Evolutionary conservation across 2,113 vertebrate genomes (phyloP).

Genomic region (Phaethon lepturus): DNA sequence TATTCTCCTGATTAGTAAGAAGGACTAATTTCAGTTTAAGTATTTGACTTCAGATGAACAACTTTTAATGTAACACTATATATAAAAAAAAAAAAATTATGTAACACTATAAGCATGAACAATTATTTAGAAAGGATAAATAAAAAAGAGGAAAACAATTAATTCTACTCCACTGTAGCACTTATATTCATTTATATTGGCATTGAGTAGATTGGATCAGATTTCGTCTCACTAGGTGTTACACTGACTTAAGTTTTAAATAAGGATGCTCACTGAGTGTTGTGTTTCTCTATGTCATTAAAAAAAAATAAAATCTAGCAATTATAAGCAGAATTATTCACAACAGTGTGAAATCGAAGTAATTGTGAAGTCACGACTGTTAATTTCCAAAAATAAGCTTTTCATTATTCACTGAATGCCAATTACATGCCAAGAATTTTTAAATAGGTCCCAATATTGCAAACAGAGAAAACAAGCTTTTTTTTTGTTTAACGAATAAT

Average conservation of each 20-base stretch:
- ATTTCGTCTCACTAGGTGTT: not conserved
- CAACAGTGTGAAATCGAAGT: slow-evolving; percentile 1
- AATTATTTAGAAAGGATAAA: not conserved
- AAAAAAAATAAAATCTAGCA: not conserved
- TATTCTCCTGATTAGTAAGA: not conserved
- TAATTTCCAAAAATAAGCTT: slow-evolving; percentile 56
- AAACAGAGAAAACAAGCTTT: slow-evolving; percentile 39
- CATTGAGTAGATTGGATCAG: not conserved
- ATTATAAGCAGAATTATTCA: slow-evolving; percentile 10
- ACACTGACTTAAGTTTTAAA: not conserved
- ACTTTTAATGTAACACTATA: not conserved
- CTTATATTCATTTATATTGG: not conserved
- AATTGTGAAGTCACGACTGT: slow-evolving; percentile 38
- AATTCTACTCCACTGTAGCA: not conserved
- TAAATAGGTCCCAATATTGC: slow-evolving; percentile 44
- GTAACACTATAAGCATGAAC: not conserved
- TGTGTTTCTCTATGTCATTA: not conserved
- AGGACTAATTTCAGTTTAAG: not conserved
- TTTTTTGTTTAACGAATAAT: slow-evolving; percentile 31
- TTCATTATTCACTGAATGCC: slow-evolving; percentile 28
- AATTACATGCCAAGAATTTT: slow-evolving; percentile 48
- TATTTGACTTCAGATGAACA: not conserved
- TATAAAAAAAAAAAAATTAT: not conserved
- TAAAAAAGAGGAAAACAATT: not conserved
- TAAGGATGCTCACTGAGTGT: not conserved